Conservation (phyloP, 2,113 vertebrate species). For the Oceanites oceanicus region DNA sequence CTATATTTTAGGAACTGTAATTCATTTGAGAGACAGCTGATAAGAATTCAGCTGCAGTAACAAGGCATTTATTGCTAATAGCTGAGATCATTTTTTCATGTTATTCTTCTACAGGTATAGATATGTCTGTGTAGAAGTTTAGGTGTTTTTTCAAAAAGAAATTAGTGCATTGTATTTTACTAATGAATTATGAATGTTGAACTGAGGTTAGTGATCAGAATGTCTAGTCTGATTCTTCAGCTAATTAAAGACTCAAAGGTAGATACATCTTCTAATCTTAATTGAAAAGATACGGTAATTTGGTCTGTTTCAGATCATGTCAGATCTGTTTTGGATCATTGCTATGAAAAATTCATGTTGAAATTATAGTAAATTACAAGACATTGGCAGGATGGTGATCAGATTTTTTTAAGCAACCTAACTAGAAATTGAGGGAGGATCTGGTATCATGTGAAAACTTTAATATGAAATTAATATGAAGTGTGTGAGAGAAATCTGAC, state of each 20-base stretch:
- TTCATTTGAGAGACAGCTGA: background rate
- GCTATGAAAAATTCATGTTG: background rate
- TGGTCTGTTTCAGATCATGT: background rate
- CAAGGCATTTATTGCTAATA: background rate
- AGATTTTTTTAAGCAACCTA: background rate
- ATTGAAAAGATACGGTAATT: background rate
- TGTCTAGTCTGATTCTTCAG: background rate
- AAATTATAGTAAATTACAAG: background rate
- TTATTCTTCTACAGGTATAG: background rate
- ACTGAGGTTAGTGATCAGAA: background rate
- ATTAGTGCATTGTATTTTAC: background rate
- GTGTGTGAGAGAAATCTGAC: background rate
- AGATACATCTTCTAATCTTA: background rate
- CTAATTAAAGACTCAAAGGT: background rate
- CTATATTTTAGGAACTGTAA: background rate
- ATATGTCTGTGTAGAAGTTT: background rate
- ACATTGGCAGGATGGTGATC: background rate
- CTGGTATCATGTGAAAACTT: background rate
- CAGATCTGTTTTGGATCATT: background rate
- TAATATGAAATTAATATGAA: background rate
- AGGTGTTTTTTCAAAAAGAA: background rate
- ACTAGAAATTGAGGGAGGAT: background rate
- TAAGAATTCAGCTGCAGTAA: background rate
- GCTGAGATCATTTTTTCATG: background rate
- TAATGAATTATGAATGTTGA: background rate